These are phyloP conservation scores for Hemiscyllium ocellatum DNA, from an alignment of 2,113 vertebrate genomes.

Conservation along the genomic window DNA sequence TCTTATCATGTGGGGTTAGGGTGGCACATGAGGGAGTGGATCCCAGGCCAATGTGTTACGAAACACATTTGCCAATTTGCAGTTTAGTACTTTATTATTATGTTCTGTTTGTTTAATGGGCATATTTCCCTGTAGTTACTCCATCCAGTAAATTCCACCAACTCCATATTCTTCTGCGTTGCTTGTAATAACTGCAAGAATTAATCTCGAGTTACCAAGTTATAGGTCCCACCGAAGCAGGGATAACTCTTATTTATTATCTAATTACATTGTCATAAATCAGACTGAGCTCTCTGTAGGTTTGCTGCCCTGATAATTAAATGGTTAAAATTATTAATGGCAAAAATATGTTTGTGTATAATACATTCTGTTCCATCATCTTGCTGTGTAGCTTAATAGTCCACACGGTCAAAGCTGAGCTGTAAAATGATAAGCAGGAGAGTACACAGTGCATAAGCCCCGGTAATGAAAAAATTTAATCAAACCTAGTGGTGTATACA, in stretches of 20 bases:
- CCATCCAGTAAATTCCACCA: not conserved
- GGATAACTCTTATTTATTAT: conserved; percentile 18
- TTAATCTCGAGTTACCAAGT: not conserved
- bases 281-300: not conserved
- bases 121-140: not conserved
- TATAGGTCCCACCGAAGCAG: not conserved
- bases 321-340: conserved; percentile 31
- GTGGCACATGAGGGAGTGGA: not conserved
- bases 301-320: not conserved
- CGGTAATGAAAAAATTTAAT: conserved; percentile 35
- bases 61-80: not conserved
- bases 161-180: not conserved
- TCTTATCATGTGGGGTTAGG: not conserved
- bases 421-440: conserved; percentile 26
- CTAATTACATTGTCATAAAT: conserved; percentile 15
- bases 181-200: conserved; percentile 26
- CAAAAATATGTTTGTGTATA: conserved; percentile 26
- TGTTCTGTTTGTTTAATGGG: conserved; percentile 19
- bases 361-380: not conserved
- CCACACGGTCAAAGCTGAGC: not conserved
- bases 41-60: not conserved
- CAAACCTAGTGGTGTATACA: conserved; percentile 34
- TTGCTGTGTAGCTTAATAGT: conserved; percentile 1
- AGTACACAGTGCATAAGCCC: conserved; percentile 22
- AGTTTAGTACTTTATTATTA: not conserved